phyloP scores from a whole-genome alignment of 2,797 vertebrate genomes.

The Rhinatrema bivittatum region DNA sequence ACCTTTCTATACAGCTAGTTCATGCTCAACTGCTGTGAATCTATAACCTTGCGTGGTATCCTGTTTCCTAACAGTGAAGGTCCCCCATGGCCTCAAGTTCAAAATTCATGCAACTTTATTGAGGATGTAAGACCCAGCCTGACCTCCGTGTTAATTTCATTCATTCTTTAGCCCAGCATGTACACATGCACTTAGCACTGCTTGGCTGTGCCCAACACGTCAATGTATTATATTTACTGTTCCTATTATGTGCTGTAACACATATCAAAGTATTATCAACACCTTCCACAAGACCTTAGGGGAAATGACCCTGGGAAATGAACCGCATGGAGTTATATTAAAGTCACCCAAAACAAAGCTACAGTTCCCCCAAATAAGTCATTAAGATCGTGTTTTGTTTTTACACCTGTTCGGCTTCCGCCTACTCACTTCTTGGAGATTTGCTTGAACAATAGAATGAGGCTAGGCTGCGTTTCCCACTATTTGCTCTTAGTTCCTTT shows the following conservation, averaged over 20 bases:
- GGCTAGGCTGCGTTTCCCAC: conserved; percentile 1
- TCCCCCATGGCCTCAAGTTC: too few species aligned
- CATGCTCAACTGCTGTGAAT: too few species aligned
- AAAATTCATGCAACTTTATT: conserved; percentile 22
- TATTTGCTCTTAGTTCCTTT: conserved; percentile 18
- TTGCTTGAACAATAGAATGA: conserved; percentile 22
- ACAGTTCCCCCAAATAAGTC: conserved; percentile 11
- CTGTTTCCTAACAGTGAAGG: too few species aligned
- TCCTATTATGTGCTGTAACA: conserved; percentile 32
- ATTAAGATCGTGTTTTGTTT: conserved; percentile 19
- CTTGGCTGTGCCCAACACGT: conserved; percentile 19
- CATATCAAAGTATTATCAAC: conserved; percentile 33
- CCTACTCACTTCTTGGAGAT: conserved; percentile 8
- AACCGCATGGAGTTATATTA: conserved; percentile 3
- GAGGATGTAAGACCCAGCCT: conserved; percentile 23
- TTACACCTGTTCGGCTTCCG: conserved; percentile 19
- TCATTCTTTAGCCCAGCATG: background rate
- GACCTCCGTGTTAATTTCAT: conserved; percentile 18
- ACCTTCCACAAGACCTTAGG: conserved; percentile 22
- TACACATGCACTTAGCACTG: conserved; percentile 13
- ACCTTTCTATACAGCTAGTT: conserved; percentile 19
- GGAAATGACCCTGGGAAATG: conserved; percentile 11
- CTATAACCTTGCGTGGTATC: too few species aligned
- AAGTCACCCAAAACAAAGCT: conserved; percentile 17
- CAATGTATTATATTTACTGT: conserved; percentile 32